Conservation (phyloP, 2,888 invertebrate genomes). For the Alentia gelatinosa region DNA sequence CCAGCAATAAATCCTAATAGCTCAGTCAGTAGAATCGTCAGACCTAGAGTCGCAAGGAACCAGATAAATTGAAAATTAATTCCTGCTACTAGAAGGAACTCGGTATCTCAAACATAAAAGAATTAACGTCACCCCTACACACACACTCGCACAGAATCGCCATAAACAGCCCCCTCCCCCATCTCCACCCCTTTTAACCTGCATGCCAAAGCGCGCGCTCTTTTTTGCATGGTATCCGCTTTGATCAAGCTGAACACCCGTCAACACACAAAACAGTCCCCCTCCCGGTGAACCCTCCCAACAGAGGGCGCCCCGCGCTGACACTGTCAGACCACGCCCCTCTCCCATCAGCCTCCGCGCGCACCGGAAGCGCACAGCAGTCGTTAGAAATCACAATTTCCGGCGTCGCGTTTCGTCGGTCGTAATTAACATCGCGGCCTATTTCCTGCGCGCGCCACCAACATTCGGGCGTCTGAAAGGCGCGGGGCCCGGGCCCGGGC, state of each 20-base stretch:
- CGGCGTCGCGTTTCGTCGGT: not conserved
- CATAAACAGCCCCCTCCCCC: not conserved
- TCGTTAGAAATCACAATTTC: constrained; percentile 55
- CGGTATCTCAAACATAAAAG: no score
- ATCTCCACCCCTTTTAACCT: not conserved
- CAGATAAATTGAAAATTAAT: no score
- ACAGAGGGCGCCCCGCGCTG: not conserved
- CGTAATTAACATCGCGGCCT: constrained; percentile 50
- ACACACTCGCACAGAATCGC: not conserved
- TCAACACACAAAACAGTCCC: not conserved
- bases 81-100: no score
- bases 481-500: not conserved
- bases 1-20: no score
- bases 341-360: not conserved
- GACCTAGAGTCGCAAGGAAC: no score
- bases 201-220: not conserved
- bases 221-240: not conserved
- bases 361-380: constrained; percentile 39
- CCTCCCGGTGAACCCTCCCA: not conserved
- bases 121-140: no score
- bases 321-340: not conserved
- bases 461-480: constrained; percentile 15
- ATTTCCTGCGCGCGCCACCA: constrained; percentile 49
- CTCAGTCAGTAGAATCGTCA: no score
- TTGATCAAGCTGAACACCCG: not conserved